These are phyloP conservation scores for Menura novaehollandiae DNA, from an alignment of 2,113 vertebrate species.

Conservation along the genomic window DNA sequence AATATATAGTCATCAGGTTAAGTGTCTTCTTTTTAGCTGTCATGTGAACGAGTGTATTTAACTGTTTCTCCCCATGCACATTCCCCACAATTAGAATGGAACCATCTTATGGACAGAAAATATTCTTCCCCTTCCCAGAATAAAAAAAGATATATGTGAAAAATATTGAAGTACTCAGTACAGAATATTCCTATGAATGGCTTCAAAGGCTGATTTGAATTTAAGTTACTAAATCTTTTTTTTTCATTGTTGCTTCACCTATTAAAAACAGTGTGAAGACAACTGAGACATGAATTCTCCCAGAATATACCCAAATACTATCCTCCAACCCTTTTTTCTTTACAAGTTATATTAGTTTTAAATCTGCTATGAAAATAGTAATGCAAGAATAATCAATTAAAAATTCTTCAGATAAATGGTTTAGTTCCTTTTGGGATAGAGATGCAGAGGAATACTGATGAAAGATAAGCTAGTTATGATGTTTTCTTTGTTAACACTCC, in stretches of 20 bases:
- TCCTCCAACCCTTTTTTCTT: neutral
- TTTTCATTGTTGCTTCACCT: neutral
- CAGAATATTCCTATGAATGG: neutral
- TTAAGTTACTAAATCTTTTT: neutral
- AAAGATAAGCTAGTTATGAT: neutral
- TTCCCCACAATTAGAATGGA: neutral
- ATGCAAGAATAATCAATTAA: neutral
- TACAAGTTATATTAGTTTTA: neutral
- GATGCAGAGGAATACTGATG: neutral
- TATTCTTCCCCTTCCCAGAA: neutral
- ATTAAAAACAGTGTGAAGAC: neutral
- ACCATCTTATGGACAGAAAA: neutral
- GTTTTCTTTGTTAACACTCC: neutral
- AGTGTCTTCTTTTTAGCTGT: slow-evolving; percentile 12
- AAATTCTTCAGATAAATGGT: neutral
- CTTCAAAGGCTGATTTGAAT: neutral
- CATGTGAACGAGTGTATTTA: neutral
- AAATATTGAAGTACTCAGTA: neutral
- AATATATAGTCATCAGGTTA: slow-evolving; percentile 25
- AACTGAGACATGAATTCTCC: neutral
- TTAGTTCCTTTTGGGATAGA: neutral
- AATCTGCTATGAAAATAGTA: neutral
- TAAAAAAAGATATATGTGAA: neutral
- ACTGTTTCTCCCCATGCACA: neutral
- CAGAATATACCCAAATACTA: neutral